Evolutionary conservation across 2,797 vertebrate species (phyloP), one percentile per base, ranked within the genome.

Genomic region (Pangasius sanitwongsei): DNA sequence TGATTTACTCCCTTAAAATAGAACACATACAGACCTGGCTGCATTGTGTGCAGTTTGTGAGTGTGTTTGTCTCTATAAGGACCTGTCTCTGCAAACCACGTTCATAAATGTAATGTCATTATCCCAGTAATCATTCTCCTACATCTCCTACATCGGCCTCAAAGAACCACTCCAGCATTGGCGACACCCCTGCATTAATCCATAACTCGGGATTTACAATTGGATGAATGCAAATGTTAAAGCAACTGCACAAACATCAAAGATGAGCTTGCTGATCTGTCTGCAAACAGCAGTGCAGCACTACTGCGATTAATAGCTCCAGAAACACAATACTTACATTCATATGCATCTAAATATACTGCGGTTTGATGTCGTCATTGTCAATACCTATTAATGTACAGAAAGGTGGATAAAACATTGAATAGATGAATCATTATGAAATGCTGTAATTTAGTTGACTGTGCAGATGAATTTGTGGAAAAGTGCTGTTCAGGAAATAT

Each of bases 341-440:
- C n/a, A 53, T 11, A 53, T 20, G 1, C 48, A 59, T 80, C n/a
- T 78, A 13, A 6, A n/a, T 15, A 34, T 81, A 69, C 85, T 67
- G 37, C 18, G 44, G 48, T 82, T 59, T 44, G 55, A 63, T 88
- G 37, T 13, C 61, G 63, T 74, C 70, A 13, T 53, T 44, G 53
- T 85, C 83, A 86, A 41, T 57, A 53, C 28, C 7, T 83, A 89
- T 89, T 88, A 75, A 88, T 82, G 84, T 87, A 87, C 91, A 89
- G 67, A 86, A 50, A 83, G 74, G 80, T 81, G 23, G n/a, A 86
- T 89, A 20, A 89, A 91, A 90, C 74, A 89, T 90, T 88, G 86
- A 91, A 88, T 3, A 31, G 85, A 88, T 89, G 57, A 91, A 90
- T 89, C 53, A 69, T 75, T 87, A 63, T 57, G 34, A 63, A 80